Base-by-base conservation (phyloP, 2,888 invertebrate species). In the Dryadula phaetusa region DNA sequence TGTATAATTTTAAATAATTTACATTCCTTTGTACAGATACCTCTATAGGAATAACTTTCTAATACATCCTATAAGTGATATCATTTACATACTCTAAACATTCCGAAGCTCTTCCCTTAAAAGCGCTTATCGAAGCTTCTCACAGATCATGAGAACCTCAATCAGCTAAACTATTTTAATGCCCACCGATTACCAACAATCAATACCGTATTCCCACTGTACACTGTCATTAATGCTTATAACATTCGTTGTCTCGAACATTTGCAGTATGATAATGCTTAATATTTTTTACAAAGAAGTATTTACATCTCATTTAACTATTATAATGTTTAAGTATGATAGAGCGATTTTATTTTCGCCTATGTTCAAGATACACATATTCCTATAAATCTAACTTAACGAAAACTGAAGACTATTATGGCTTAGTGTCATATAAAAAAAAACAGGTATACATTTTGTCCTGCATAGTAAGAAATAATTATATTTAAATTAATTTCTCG, bases 131-230 rank as follows among this genome's bases (percentile, higher is more conserved):
- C 52, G 49, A 20, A 58, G 28, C 66, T 70, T 73, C 73, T 73
- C 73, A 70, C 72, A 70, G 72, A 47, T 78, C 87, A 82, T 87
- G 87, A 83, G 88, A 88, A 88, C 83, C 82, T 83, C 88, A 87
- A 88, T 88, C 87, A 85, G 79, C 78, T 79, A 67, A 79, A 80
- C 80, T 82, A 87, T 87, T 83, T 86, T 88, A 87, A 88, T 86
- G 85, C 78, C 56, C 80, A 78, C 77, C 83, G 81, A 86, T 84
- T 81, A 82, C 75, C 67, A 75, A 71, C 80, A 82, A 82, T 82
- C 85, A 82, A 83, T 85, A 80, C 77, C 64, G 77, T 80, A 76
- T 75, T 79, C 77, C 77, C 80, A 77, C 76, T 80, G 76, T 80
- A 76, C 74, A 73, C 77, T 76, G 74, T 79, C 75, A 81, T 83